Percentiles rank a stretch among this genome's conserved stretches.
Evolutionary conservation across 2,797 vertebrate genomes (phyloP).

Genomic region (Sebastes vulpes): DNA sequence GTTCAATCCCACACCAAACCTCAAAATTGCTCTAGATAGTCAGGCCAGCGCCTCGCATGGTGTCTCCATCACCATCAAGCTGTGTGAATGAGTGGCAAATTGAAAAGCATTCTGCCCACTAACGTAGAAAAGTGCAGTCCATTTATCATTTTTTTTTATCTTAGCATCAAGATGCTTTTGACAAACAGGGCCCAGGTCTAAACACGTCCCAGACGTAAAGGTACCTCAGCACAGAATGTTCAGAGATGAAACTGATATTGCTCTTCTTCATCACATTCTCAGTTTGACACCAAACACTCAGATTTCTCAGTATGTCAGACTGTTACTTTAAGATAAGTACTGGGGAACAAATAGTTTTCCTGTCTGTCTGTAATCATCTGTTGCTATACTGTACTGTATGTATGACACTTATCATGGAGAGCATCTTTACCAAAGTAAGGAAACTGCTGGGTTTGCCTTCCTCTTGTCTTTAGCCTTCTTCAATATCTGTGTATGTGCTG

Average conservation of each 20-base stretch:
- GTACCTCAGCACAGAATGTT: neutral
- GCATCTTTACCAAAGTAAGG: constrained; percentile 46
- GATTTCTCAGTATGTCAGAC: neutral
- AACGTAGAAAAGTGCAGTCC: neutral
- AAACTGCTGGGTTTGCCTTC: constrained; percentile 2
- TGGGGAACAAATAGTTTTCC: constrained; percentile 34
- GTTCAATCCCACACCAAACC: neutral
- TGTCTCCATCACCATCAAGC: neutral
- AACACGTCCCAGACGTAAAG: neutral
- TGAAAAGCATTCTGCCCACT: neutral
- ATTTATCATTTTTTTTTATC: neutral
- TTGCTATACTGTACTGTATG: neutral
- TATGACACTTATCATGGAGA: constrained; percentile 5
- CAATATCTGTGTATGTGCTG: constrained; percentile 8
- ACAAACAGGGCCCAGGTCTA: neutral
- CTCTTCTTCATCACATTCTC: neutral
- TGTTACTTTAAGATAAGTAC: constrained; percentile 36
- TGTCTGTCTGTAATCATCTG: constrained; percentile 27
- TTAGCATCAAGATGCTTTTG: neutral
- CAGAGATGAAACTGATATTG: constrained; percentile 7
- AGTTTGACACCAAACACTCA: neutral
- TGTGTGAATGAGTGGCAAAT: neutral
- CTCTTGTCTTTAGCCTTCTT: neutral
- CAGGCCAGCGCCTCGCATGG: neutral
- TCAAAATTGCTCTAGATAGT: neutral